Conservation (phyloP, 2,888 invertebrate genomes). For the Phlogophora meticulosa region DNA sequence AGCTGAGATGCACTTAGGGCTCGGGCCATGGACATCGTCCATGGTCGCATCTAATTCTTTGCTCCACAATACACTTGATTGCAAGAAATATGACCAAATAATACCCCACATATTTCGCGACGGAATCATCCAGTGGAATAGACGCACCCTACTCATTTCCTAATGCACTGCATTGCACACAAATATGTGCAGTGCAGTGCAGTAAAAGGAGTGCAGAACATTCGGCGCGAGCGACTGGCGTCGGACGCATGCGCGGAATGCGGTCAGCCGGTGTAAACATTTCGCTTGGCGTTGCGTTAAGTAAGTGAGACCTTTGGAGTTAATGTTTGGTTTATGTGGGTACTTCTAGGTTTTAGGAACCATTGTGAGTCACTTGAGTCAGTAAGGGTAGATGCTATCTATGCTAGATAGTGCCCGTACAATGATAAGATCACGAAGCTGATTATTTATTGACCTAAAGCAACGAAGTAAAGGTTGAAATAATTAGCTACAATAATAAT, state of each 20-base stretch:
- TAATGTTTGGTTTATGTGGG: conserved; percentile 29
- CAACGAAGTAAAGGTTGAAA: not conserved
- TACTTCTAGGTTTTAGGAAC: conserved; percentile 19
- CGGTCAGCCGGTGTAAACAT: conserved; percentile 77
- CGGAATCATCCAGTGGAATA: conserved; percentile 41
- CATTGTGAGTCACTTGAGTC: not conserved
- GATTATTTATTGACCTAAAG: too few species aligned
- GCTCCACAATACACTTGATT: too few species aligned
- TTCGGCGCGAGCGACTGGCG: conserved; percentile 58
- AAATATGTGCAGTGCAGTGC: conserved; percentile 60
- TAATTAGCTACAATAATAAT: too few species aligned
- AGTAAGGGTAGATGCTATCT: not conserved
- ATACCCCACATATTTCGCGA: not conserved
- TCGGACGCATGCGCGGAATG: conserved; percentile 78
- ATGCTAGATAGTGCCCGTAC: not conserved
- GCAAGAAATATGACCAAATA: conserved; percentile 16
- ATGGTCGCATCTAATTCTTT: too few species aligned
- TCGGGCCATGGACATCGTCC: too few species aligned
- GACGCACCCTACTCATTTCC: conserved; percentile 59
- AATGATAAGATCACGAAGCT: not conserved
- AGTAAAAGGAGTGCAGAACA: conserved; percentile 63
- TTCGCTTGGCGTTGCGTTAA: conserved; percentile 54
- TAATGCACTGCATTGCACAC: conserved; percentile 61
- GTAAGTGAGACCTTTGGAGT: conserved; percentile 58
- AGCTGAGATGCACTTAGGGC: too few species aligned